phyloP scores from a whole-genome alignment of 2,888 invertebrate genomes.

The Lagria hirta region DNA sequence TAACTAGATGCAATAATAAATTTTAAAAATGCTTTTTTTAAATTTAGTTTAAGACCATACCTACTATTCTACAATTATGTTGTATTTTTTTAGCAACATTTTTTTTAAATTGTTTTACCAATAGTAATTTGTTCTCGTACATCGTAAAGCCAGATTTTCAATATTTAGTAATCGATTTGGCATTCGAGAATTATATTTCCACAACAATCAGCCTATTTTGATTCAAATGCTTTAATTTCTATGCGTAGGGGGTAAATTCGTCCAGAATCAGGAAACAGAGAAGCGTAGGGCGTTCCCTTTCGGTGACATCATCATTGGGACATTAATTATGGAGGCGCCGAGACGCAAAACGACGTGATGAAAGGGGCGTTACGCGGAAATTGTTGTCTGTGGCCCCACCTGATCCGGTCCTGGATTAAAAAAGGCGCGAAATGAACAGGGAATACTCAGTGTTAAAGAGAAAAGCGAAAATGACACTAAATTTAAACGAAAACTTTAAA shows the following conservation, averaged over 20 bases:
- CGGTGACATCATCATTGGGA: constrained; percentile 37
- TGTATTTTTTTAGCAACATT: no score
- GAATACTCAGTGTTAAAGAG: constrained; percentile 1
- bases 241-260: constrained; percentile 31
- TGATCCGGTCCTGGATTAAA: constrained; percentile 21
- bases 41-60: no score
- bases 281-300: constrained; percentile 28
- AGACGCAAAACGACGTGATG: constrained; percentile 34
- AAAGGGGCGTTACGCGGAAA: constrained; percentile 38
- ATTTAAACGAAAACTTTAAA: constrained; percentile 14
- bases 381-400: constrained; percentile 38
- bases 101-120: no score
- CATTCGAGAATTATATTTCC: constrained; percentile 26
- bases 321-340: constrained; percentile 37
- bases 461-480: constrained; percentile 14
- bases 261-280: constrained; percentile 21
- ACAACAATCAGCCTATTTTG: constrained; percentile 34
- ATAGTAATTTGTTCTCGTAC: no score
- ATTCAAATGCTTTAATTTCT: constrained; percentile 36
- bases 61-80: no score
- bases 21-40: no score
- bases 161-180: no score
- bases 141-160: no score
- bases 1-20: no score
- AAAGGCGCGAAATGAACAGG: constrained; percentile 9